These are phyloP conservation scores for Phymorhynchus buccinoides DNA, from an alignment of 1,140 invertebrate genomes.

Conservation along the genomic window DNA sequence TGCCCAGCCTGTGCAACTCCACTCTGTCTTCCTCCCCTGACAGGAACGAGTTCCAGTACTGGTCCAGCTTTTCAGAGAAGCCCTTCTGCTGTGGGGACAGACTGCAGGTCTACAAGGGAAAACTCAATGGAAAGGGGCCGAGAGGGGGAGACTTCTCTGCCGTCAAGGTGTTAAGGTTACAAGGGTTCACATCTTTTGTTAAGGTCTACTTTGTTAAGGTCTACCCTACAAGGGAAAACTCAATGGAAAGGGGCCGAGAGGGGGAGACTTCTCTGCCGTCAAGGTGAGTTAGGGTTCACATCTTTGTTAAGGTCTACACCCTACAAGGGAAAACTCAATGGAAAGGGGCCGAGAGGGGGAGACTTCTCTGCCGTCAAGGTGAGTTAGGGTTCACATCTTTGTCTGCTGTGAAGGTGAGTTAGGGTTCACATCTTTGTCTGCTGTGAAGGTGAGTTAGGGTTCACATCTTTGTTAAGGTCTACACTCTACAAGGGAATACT, in stretches of 20 bases:
- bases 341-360: constrained; percentile 37
- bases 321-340: constrained; percentile 40
- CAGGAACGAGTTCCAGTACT: constrained; percentile 33
- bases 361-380: constrained; percentile 41
- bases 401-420: too few species aligned
- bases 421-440: too few species aligned
- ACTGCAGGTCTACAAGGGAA: constrained; percentile 37
- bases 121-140: constrained; percentile 42
- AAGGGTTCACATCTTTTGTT: too few species aligned
- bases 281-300: too few species aligned
- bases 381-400: too few species aligned
- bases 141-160: constrained; percentile 35
- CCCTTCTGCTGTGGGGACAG: constrained; percentile 34
- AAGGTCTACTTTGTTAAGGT: too few species aligned
- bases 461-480: too few species aligned
- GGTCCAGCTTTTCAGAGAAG: constrained; percentile 38
- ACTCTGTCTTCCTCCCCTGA: constrained; percentile 39
- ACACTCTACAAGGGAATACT: constrained; percentile 40
- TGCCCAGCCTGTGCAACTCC: constrained; percentile 40
- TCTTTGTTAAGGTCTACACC: too few species aligned
- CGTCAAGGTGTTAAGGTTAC: constrained; percentile 43
- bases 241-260: constrained; percentile 40
- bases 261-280: constrained; percentile 37
- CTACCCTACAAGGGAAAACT: constrained; percentile 41
- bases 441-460: too few species aligned